These are phyloP conservation scores for Calameuta pallipes DNA, from an alignment of 2,888 invertebrate genomes.

Conservation along the genomic window DNA sequence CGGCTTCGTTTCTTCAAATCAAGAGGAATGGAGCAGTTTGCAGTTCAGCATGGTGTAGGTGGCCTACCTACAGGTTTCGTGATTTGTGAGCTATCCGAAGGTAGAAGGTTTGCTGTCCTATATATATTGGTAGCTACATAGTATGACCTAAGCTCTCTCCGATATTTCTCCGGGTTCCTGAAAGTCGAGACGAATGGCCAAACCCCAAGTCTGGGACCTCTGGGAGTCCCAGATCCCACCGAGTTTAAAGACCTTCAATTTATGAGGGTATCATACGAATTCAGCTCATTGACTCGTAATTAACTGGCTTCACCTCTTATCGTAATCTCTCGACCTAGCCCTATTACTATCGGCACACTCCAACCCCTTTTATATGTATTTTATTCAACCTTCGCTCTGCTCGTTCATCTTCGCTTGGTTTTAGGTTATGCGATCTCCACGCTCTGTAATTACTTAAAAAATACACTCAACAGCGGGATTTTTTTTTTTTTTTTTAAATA, in stretches of 20 bases:
- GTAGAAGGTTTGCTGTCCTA: slow-evolving; percentile 10
- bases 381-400: no score
- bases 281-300: slow-evolving; percentile 30
- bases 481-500: no score
- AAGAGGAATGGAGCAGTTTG: slow-evolving; percentile 28
- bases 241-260: slow-evolving; percentile 30
- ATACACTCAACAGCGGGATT: no score
- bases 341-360: not conserved
- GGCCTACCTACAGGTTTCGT: slow-evolving; percentile 15
- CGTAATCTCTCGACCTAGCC: not conserved
- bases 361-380: no score
- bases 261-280: slow-evolving; percentile 31
- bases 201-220: not conserved
- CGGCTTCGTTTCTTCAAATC: slow-evolving; percentile 15
- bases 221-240: not conserved
- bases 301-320: slow-evolving; percentile 13
- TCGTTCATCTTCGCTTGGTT: no score
- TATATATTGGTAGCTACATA: not conserved
- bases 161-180: slow-evolving; percentile 40
- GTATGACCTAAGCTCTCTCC: slow-evolving; percentile 19
- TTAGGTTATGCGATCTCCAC: no score
- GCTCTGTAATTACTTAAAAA: no score
- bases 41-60: no score
- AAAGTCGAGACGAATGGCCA: slow-evolving; percentile 17
- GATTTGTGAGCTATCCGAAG: slow-evolving; percentile 36